These are phyloP conservation scores for Agrypnus murinus DNA, from an alignment of 2,888 invertebrate genomes.

Conservation along the genomic window DNA sequence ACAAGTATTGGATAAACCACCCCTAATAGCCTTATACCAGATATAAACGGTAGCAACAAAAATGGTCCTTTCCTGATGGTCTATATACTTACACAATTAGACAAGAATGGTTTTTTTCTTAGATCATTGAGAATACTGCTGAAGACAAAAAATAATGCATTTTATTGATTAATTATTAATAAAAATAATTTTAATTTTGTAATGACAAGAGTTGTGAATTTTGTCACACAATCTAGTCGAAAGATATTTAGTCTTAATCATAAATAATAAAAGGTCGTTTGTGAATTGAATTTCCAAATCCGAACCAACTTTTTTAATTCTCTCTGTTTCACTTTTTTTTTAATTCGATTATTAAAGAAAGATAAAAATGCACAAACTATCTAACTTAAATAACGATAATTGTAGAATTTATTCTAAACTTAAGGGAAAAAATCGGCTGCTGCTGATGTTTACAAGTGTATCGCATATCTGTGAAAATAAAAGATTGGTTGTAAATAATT, in stretches of 20 bases:
- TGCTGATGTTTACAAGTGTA: constrained; percentile 37
- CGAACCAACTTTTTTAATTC: too few species aligned
- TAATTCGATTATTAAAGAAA: background rate
- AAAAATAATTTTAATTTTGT: constrained; percentile 24
- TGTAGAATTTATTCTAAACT: constrained; percentile 31
- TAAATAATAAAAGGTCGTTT: constrained; percentile 8
- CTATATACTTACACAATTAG: too few species aligned
- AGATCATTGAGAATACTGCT: constrained; percentile 4
- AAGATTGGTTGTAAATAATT: constrained; percentile 41
- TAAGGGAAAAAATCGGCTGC: constrained; percentile 30
- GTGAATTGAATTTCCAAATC: background rate
- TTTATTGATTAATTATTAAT: too few species aligned
- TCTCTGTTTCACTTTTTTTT: background rate
- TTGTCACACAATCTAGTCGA: constrained; percentile 39
- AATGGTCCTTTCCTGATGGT: too few species aligned
- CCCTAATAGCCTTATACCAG: too few species aligned
- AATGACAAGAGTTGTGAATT: constrained; percentile 27
- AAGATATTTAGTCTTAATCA: constrained; percentile 34
- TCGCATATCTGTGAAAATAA: constrained; percentile 44
- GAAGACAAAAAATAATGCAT: too few species aligned
- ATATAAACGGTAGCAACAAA: too few species aligned
- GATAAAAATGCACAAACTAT: constrained; percentile 34
- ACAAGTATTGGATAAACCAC: too few species aligned
- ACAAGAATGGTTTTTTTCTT: too few species aligned
- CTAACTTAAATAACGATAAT: constrained; percentile 20